Conservation (phyloP, 1,140 invertebrate genomes). For the Halictus rubicundus region DNA sequence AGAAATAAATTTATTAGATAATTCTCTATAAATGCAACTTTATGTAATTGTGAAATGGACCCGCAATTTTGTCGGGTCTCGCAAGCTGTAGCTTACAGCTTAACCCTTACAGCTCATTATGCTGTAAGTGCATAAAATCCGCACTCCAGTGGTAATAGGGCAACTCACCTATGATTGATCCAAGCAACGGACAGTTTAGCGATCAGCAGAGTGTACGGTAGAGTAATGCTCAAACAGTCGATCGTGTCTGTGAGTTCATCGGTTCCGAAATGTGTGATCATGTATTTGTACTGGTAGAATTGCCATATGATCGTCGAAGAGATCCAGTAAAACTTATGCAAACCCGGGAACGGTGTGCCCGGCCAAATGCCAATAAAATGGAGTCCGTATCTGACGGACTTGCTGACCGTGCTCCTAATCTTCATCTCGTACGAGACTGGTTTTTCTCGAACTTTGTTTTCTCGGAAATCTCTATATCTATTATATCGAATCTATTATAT, state of each 20-base stretch:
- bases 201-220: constrained; percentile 33
- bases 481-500: too few species aligned
- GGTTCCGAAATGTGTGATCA: constrained; percentile 20
- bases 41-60: too few species aligned
- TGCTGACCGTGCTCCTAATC: constrained; percentile 7
- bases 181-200: constrained; percentile 35
- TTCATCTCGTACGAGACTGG: background rate
- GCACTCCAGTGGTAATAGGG: too few species aligned
- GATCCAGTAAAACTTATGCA: constrained; percentile 22
- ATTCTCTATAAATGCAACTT: too few species aligned
- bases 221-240: constrained; percentile 32
- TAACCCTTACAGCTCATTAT: too few species aligned
- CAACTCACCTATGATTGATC: constrained; percentile 14
- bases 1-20: too few species aligned
- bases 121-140: too few species aligned
- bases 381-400: constrained; percentile 33
- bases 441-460: too few species aligned
- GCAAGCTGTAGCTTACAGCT: too few species aligned
- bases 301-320: background rate
- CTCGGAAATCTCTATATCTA: too few species aligned
- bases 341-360: constrained; percentile 14
- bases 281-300: constrained; percentile 38
- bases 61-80: too few species aligned
- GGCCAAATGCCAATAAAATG: constrained; percentile 44
- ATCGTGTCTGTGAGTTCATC: background rate